A percentile compares a stretch with the other conserved stretches of the same genome.
Conservation (phyloP, 2,797 vertebrate species). For the Xerus rutilus region DNA sequence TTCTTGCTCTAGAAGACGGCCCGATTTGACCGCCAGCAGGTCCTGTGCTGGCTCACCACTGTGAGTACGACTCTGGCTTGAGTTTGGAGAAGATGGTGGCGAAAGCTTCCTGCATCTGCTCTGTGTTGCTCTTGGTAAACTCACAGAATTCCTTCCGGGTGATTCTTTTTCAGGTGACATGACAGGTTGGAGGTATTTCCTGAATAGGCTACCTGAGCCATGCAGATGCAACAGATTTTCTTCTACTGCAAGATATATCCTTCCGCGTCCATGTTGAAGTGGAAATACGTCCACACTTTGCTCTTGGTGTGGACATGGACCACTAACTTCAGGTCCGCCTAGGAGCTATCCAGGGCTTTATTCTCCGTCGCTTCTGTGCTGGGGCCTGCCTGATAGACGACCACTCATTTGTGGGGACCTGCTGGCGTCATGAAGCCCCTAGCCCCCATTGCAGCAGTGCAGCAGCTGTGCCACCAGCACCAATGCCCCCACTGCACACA, state of each 20-base stretch:
- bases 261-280: constrained; percentile 94
- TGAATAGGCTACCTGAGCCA: constrained; percentile 95
- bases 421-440: constrained; percentile 73
- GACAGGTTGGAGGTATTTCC: constrained; percentile 95
- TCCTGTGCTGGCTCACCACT: constrained; percentile 74
- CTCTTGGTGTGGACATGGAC: constrained; percentile 95
- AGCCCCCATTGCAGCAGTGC: no score
- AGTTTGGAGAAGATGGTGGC: constrained; percentile 91
- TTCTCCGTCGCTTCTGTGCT: constrained; percentile 90
- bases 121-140: constrained; percentile 93
- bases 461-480: no score
- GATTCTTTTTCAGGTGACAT: constrained; percentile 95
- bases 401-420: constrained; percentile 92
- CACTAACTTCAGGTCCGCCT: constrained; percentile 93
- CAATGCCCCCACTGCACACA: no score
- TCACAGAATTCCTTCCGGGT: constrained; percentile 93
- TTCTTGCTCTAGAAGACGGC: constrained; percentile 83
- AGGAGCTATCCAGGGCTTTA: constrained; percentile 90
- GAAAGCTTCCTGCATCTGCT: constrained; percentile 93
- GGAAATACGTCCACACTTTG: constrained; percentile 97
- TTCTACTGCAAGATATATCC: constrained; percentile 96
- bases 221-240: constrained; percentile 94
- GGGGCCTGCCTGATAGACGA: constrained; percentile 85
- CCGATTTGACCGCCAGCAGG: constrained; percentile 84
- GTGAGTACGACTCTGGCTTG: constrained; percentile 87